Conservation (phyloP, 35 echinoderm and acorn worm genomes). For the Holothuria glaberrima region DNA sequence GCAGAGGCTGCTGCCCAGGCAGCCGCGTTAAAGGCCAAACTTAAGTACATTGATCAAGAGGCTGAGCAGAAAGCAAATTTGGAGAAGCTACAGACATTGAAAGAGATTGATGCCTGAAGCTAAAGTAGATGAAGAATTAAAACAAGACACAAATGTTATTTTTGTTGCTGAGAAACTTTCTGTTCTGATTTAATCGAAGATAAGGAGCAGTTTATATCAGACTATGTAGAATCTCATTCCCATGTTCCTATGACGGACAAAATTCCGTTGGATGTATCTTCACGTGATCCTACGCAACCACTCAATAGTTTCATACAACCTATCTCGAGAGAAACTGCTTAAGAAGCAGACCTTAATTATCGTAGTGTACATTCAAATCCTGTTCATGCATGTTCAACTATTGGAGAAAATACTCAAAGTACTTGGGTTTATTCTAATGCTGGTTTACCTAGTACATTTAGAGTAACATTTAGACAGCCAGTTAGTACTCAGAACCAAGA, state of each 20-base stretch:
- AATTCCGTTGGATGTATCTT: no score
- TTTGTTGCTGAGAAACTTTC: neutral
- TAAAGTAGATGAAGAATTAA: neutral
- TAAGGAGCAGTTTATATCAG: no score
- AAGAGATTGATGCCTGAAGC: slow-evolving; percentile 46
- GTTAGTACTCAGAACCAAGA: no score
- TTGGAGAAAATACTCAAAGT: slow-evolving; percentile 9
- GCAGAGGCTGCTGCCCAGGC: no score
- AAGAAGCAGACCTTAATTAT: neutral
- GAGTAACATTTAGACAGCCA: no score
- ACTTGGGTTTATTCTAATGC: slow-evolving; percentile 1
- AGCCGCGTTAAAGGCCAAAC: no score
- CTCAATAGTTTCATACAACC: neutral
- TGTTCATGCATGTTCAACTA: neutral
- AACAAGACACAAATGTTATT: slow-evolving; percentile 9
- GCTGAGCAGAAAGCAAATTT: slow-evolving; percentile 38
- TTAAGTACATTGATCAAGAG: slow-evolving; percentile 40
- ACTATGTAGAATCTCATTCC: slow-evolving; percentile 16
- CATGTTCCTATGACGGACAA: no score
- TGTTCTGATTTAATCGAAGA: neutral
- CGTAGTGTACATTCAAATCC: no score
- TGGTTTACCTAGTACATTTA: slow-evolving; percentile 46
- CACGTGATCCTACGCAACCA: neutral
- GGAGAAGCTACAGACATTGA: slow-evolving; percentile 17
- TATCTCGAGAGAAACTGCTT: slow-evolving; percentile 21